phyloP scores from a whole-genome alignment of 2,797 vertebrate genomes.

The Mionectes olivaceus region DNA sequence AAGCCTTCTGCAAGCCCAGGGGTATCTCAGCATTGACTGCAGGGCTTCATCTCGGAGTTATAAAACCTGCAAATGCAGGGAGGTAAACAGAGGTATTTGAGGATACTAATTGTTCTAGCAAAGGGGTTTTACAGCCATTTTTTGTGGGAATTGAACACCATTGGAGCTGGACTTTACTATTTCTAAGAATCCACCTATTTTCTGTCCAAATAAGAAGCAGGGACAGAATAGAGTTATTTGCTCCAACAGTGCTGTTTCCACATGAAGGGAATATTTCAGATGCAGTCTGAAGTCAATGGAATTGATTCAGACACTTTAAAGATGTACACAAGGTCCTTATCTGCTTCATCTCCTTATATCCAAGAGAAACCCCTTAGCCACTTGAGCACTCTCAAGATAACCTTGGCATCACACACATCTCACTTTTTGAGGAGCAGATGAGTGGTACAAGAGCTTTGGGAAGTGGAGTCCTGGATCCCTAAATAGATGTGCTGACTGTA shows the following conservation, averaged over 20 bases:
- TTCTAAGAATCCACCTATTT: not conserved
- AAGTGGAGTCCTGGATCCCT: not conserved
- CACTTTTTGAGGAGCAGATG: not conserved
- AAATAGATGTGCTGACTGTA: not conserved
- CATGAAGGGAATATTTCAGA: not conserved
- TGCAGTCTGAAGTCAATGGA: not conserved
- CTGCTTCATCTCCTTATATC: not conserved
- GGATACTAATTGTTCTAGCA: not conserved
- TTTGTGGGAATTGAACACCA: not conserved
- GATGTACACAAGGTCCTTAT: not conserved
- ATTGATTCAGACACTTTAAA: not conserved
- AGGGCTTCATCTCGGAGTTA: fast-evolving
- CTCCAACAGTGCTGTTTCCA: not conserved
- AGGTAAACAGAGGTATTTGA: not conserved
- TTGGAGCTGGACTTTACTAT: not conserved
- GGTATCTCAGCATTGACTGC: not conserved
- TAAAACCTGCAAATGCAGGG: not conserved
- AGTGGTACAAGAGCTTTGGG: not conserved
- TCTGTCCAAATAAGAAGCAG: not conserved
- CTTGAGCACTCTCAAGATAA: not conserved
- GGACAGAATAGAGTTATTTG: not conserved
- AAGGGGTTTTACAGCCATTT: not conserved
- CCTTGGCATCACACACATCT: not conserved
- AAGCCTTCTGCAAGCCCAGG: not conserved
- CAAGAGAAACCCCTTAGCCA: not conserved